Evolutionary conservation across 1,140 invertebrate species (phyloP).

Genomic region (Drosophila orosa): DNA sequence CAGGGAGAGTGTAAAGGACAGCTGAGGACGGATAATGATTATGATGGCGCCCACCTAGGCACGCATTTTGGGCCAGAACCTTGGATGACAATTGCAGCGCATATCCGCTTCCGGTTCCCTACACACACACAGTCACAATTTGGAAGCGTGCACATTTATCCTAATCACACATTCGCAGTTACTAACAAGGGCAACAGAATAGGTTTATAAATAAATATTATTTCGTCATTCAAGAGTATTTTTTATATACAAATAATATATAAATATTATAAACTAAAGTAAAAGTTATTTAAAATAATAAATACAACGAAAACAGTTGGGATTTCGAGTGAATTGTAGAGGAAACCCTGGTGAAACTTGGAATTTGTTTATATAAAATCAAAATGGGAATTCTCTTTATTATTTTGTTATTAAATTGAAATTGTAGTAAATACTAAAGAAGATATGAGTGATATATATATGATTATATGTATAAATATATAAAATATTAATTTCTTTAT

Average conservation of each 20-base stretch:
- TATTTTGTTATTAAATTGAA: too few relatives aligned
- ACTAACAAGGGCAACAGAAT: not conserved
- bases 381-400: too few relatives aligned
- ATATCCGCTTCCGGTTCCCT: constrained; percentile 70
- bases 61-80: constrained; percentile 54
- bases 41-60: constrained; percentile 59
- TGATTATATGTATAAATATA: not conserved
- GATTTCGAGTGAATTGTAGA: not conserved
- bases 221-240: too few relatives aligned
- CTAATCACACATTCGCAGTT: constrained; percentile 71
- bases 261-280: not conserved
- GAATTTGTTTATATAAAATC: not conserved
- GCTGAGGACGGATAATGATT: constrained; percentile 44
- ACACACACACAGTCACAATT: constrained; percentile 39
- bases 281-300: not conserved
- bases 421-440: too few relatives aligned
- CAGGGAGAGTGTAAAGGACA: constrained; percentile 26
- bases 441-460: too few relatives aligned
- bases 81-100: constrained; percentile 80
- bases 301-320: not conserved
- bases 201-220: not conserved
- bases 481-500: too few relatives aligned
- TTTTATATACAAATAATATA: too few relatives aligned
- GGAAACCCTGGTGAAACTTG: not conserved
- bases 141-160: constrained; percentile 79